phyloP scores from a whole-genome alignment of 2,113 vertebrate species.

The Leiothrix lutea region DNA sequence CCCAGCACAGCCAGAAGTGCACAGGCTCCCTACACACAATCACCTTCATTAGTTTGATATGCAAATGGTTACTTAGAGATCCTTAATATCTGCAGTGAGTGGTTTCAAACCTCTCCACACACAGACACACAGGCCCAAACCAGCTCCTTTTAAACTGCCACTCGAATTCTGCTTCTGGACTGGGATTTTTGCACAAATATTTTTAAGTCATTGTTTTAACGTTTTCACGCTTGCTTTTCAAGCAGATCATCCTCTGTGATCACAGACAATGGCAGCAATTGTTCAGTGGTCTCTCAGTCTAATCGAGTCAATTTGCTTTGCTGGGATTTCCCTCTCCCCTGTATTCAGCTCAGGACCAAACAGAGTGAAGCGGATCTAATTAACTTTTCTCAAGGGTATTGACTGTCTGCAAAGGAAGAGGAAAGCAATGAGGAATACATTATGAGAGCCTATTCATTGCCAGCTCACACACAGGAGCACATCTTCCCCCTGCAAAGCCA shows the following conservation, averaged over 20 bases:
- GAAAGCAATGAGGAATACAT: constrained; percentile 49
- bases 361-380: constrained; percentile 64
- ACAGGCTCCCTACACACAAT: rapidly evolving
- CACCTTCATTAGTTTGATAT: neutral
- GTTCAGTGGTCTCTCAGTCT: constrained; percentile 5
- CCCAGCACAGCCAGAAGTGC: neutral
- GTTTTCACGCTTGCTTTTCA: neutral
- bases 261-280: neutral
- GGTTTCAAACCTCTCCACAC: neutral
- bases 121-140: neutral
- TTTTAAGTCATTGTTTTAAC: constrained; percentile 16
- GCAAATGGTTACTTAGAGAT: constrained; percentile 1
- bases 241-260: constrained; percentile 42
- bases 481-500: constrained; percentile 16
- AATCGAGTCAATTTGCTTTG: constrained; percentile 55
- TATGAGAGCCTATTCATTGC: constrained; percentile 23
- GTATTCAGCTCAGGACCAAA: constrained; percentile 37
- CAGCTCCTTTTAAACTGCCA: neutral
- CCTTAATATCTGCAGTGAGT: neutral
- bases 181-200: neutral
- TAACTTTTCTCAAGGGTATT: constrained; percentile 65
- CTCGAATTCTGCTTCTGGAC: neutral
- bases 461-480: neutral
- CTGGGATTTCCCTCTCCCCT: constrained; percentile 56
- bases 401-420: constrained; percentile 54